These are phyloP conservation scores for Euleptes europaea DNA, from an alignment of 2,113 vertebrate species.

Conservation along the genomic window DNA sequence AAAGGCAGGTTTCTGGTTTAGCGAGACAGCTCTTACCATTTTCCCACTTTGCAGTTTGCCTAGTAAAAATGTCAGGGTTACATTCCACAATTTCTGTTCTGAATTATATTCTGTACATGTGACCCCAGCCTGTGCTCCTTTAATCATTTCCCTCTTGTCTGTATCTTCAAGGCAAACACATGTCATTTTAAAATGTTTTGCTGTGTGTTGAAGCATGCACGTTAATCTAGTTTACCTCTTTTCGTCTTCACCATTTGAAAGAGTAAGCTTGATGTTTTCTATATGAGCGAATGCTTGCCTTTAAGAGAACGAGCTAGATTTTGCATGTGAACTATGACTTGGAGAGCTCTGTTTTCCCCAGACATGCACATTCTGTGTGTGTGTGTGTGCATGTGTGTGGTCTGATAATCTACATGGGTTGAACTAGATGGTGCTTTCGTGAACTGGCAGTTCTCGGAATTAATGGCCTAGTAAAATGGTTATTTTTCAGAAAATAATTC, in stretches of 20 bases:
- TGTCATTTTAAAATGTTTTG: not conserved
- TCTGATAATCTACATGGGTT: not conserved
- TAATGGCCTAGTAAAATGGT: not conserved
- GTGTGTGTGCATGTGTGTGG: not conserved
- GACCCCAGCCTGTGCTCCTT: not conserved
- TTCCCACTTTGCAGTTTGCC: not conserved
- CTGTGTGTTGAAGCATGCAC: not conserved
- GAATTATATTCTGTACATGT: not conserved
- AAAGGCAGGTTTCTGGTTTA: conserved; percentile 20
- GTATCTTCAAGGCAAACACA: not conserved
- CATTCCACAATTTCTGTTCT: not conserved
- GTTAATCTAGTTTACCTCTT: not conserved
- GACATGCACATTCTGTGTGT: not conserved
- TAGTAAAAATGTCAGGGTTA: conserved; percentile 9
- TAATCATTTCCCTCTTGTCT: not conserved
- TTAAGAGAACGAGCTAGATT: not conserved
- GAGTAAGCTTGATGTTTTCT: not conserved
- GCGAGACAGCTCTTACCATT: conserved; percentile 4
- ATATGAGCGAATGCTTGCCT: not conserved
- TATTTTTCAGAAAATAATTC: not conserved
- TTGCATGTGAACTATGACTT: not conserved
- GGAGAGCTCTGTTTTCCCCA: not conserved
- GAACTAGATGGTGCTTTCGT: not conserved
- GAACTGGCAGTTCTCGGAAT: not conserved
- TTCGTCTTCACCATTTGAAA: not conserved